Conservation (phyloP, 1,140 invertebrate genomes). For the Maconellicoccus hirsutus region DNA sequence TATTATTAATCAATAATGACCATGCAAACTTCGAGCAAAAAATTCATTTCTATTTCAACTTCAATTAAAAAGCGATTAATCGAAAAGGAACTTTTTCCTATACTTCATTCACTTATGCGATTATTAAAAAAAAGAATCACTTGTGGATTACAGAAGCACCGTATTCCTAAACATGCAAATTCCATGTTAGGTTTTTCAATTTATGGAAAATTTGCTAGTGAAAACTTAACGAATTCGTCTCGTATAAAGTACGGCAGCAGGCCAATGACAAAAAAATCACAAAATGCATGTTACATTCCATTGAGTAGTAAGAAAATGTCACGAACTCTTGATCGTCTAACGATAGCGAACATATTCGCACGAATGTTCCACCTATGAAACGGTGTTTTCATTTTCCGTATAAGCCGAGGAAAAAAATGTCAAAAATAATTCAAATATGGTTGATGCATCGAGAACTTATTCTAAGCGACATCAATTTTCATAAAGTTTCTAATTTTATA, state of each 20-base stretch:
- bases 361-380: neutral
- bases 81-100: no score
- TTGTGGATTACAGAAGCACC: neutral
- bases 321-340: neutral
- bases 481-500: neutral
- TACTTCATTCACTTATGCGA: no score
- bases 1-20: no score
- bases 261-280: neutral
- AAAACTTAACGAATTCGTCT: neutral
- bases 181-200: neutral
- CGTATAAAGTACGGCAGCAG: neutral
- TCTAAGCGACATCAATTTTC: neutral
- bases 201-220: neutral
- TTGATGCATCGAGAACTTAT: neutral
- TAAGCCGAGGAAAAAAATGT: neutral
- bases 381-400: neutral
- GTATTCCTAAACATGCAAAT: neutral
- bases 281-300: conserved; percentile 4
- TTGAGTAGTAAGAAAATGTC: neutral
- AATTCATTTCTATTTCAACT: no score
- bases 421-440: no score
- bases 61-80: no score
- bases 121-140: neutral
- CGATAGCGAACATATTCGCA: neutral
- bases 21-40: no score